Evolutionary conservation across 2,797 vertebrate species (phyloP).

Genomic region (Lithobates sylvaticus): DNA sequence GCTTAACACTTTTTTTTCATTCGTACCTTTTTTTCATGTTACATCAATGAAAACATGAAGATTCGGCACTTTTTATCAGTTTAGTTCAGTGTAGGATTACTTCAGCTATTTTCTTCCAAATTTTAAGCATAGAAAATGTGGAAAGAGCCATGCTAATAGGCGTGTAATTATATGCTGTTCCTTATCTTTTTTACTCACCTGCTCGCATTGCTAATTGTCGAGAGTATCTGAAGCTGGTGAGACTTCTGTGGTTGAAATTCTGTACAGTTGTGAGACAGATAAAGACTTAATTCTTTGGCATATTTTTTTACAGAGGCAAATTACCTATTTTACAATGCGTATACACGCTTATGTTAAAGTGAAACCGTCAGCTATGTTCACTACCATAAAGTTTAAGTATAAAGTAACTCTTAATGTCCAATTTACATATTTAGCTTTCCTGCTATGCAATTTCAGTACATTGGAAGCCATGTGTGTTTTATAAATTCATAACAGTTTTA

Average conservation of each 20-base stretch:
- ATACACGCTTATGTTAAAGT: too few species aligned
- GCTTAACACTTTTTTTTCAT: not conserved
- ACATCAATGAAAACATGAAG: conserved; percentile 1
- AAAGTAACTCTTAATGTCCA: too few species aligned
- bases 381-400: too few species aligned
- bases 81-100: conserved; percentile 1
- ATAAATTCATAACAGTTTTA: too few species aligned
- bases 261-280: not conserved
- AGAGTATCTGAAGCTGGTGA: conserved; percentile 12
- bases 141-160: not conserved
- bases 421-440: too few species aligned
- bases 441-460: too few species aligned
- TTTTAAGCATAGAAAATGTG: conserved; percentile 10
- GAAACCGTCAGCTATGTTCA: too few species aligned
- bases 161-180: conserved; percentile 24
- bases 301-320: too few species aligned
- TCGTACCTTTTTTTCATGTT: not conserved
- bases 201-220: conserved; percentile 47
- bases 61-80: conserved; percentile 20
- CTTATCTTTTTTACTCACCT: conserved; percentile 51
- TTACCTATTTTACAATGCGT: too few species aligned
- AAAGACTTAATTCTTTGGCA: conserved; percentile 10
- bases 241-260: not conserved
- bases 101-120: not conserved
- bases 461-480: too few species aligned